These are phyloP conservation scores for Nomada ferruginata DNA, from an alignment of 2,888 invertebrate species.

Conservation along the genomic window DNA sequence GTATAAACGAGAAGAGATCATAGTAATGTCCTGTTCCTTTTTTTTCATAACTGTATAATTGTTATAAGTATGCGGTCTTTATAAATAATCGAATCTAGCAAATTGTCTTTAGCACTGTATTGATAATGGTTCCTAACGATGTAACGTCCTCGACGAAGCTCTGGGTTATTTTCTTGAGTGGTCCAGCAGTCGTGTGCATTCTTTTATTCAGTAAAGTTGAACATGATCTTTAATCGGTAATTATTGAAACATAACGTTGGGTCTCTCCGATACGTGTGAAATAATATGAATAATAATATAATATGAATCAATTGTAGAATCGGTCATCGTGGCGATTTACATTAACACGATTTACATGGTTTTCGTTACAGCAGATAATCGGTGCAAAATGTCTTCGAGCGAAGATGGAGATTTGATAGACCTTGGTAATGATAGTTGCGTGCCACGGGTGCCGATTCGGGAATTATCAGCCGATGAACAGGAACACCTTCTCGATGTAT, in stretches of 20 bases:
- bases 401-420: conserved; percentile 82
- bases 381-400: conserved; percentile 74
- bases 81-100: conserved; percentile 20
- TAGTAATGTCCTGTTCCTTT: background rate
- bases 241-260: conserved; percentile 24
- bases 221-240: conserved; percentile 7
- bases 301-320: background rate
- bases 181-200: conserved; percentile 24
- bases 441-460: conserved; percentile 61
- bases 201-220: background rate
- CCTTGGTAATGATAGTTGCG: conserved; percentile 75
- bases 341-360: background rate
- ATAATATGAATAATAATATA: conserved; percentile 8
- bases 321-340: background rate
- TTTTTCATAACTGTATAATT: background rate
- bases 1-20: background rate
- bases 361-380: conserved; percentile 44
- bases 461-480: conserved; percentile 79
- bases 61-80: background rate
- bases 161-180: conserved; percentile 20
- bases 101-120: conserved; percentile 46
- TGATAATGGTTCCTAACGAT: conserved; percentile 57
- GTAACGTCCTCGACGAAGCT: conserved; percentile 29
- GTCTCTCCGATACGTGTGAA: conserved; percentile 50
- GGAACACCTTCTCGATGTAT: conserved; percentile 82